These are phyloP conservation scores for Antedon mediterranea DNA, from an alignment of 53 echinoderm and acorn worm genomes.

Conservation along the genomic window DNA sequence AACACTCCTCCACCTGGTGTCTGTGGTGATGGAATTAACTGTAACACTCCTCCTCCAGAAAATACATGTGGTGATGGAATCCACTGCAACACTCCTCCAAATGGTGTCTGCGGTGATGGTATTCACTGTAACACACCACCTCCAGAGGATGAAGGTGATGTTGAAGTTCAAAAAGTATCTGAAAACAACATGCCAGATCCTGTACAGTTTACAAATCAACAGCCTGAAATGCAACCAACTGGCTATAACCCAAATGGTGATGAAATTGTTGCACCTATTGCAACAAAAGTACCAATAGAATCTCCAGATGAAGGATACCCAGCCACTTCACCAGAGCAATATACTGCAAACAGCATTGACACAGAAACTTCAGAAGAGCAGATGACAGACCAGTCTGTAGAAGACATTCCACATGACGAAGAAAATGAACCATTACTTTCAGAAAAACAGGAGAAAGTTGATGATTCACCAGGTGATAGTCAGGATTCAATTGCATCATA, in stretches of 20 bases:
- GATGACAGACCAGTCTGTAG: constrained; percentile 7
- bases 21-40: constrained; percentile 50
- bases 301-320: neutral
- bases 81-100: constrained; percentile 47
- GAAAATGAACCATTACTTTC: constrained; percentile 1
- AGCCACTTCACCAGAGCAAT: constrained; percentile 20
- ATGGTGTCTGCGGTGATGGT: constrained; percentile 41
- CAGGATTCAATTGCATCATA: constrained; percentile 45
- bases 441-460: constrained; percentile 22
- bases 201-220: constrained; percentile 29
- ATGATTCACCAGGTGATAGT: constrained; percentile 53
- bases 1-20: constrained; percentile 14
- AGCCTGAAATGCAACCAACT: constrained; percentile 57
- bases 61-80: constrained; percentile 57
- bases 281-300: neutral
- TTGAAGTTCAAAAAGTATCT: constrained; percentile 29
- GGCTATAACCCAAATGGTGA: neutral
- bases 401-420: neutral
- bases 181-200: constrained; percentile 35
- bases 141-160: constrained; percentile 31
- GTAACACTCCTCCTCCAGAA: constrained; percentile 83
- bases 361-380: constrained; percentile 18
- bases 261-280: neutral
- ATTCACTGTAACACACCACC: constrained; percentile 60
- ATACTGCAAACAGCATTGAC: constrained; percentile 1